phyloP scores from a whole-genome alignment of 2,113 vertebrate species.

The Carettochelys insculpta region DNA sequence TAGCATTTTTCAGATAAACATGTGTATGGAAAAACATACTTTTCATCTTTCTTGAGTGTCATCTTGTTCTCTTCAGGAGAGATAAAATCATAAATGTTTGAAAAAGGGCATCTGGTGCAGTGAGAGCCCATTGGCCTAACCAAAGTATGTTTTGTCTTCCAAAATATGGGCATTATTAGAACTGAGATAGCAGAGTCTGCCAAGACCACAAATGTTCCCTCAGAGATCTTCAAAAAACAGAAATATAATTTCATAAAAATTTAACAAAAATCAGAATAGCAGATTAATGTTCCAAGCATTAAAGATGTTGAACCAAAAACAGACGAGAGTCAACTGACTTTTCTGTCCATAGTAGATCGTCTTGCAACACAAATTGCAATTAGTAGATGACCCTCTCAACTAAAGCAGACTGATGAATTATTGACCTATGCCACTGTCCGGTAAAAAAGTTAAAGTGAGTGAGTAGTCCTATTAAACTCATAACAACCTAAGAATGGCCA shows the following conservation, averaged over 20 bases:
- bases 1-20: slow-evolving; percentile 58
- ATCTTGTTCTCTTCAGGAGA: slow-evolving; percentile 50
- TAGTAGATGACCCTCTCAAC: neutral
- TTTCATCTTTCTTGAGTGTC: slow-evolving; percentile 27
- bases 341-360: neutral
- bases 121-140: slow-evolving; percentile 27
- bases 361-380: slow-evolving; percentile 25
- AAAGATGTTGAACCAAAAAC: slow-evolving; percentile 44
- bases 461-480: neutral
- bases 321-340: slow-evolving; percentile 36
- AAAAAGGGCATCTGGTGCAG: slow-evolving; percentile 59
- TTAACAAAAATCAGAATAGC: slow-evolving; percentile 44
- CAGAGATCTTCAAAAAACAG: slow-evolving; percentile 39
- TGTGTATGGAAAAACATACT: slow-evolving; percentile 61
- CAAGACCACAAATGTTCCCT: slow-evolving; percentile 43
- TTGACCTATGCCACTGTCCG: neutral
- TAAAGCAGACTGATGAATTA: neutral
- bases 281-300: slow-evolving; percentile 63
- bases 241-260: slow-evolving; percentile 66
- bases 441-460: neutral
- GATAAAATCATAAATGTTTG: slow-evolving; percentile 57
- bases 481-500: no score
- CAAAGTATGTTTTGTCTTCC: slow-evolving; percentile 53
- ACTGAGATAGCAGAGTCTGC: slow-evolving; percentile 48
- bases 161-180: slow-evolving; percentile 56